These are phyloP conservation scores for Ascidia mentula DNA, from an alignment of 23 tunicate genomes.

Conservation along the genomic window DNA sequence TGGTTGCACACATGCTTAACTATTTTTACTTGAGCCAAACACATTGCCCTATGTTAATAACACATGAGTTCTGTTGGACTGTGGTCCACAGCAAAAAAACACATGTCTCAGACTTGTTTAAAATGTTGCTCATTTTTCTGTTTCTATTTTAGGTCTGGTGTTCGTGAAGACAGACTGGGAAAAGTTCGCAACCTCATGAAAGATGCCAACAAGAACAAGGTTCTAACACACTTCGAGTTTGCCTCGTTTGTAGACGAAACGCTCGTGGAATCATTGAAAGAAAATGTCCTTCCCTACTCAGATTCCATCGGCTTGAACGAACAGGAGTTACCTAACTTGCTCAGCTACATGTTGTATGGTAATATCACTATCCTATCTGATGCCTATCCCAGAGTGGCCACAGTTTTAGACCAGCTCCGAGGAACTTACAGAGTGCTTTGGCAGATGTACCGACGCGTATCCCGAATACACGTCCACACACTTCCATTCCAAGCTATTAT, in stretches of 20 bases:
- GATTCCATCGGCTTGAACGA: slow-evolving; percentile 98
- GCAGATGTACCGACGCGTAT: slow-evolving; percentile 24
- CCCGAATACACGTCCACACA: slow-evolving; percentile 94
- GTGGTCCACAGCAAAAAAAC: too few relatives aligned
- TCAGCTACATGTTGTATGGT: slow-evolving; percentile 61
- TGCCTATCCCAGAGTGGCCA: slow-evolving; percentile 74
- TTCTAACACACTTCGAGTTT: slow-evolving; percentile 79
- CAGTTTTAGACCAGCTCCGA: slow-evolving; percentile 89
- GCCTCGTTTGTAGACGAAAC: slow-evolving; percentile 92
- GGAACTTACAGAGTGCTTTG: slow-evolving; percentile 41
- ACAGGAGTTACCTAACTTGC: slow-evolving; percentile 86
- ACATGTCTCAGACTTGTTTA: background rate
- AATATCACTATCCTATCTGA: slow-evolving; percentile 73
- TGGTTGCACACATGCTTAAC: too few relatives aligned
- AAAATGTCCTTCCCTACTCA: slow-evolving; percentile 63
- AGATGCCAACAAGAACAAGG: slow-evolving; percentile 41
- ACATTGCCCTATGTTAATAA: too few relatives aligned
- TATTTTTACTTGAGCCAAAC: too few relatives aligned
- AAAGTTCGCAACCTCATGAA: slow-evolving; percentile 40
- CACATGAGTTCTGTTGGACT: too few relatives aligned
- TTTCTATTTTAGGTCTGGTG: slow-evolving; percentile 50
- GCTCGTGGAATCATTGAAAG: slow-evolving; percentile 49
- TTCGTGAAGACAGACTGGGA: slow-evolving; percentile 34
- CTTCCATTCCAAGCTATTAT: slow-evolving; percentile 95
- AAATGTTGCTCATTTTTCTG: background rate